Conservation (phyloP, 1,140 invertebrate species). For the Papilio xuthus region DNA sequence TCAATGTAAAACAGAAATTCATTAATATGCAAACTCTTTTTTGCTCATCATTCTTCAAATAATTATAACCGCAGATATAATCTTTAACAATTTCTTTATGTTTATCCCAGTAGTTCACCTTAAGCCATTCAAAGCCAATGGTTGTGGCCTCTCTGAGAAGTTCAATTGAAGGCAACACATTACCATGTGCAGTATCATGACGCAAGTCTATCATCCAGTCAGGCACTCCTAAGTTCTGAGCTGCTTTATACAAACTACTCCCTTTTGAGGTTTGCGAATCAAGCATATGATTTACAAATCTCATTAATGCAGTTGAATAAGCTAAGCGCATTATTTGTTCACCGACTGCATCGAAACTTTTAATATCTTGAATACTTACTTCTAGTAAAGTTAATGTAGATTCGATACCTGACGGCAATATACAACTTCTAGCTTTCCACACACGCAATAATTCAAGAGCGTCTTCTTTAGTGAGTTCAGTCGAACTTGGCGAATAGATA, state of each 20-base stretch:
- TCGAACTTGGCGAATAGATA: constrained; percentile 80
- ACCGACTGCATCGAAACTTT: constrained; percentile 45
- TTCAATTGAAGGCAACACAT: constrained; percentile 82
- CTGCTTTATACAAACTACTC: constrained; percentile 82
- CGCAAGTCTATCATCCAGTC: constrained; percentile 86
- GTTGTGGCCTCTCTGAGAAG: constrained; percentile 81
- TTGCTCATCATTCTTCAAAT: constrained; percentile 46
- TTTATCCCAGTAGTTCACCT: constrained; percentile 80
- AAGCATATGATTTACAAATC: constrained; percentile 84
- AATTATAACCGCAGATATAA: constrained; percentile 51
- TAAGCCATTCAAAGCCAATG: constrained; percentile 83
- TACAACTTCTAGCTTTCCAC: constrained; percentile 85
- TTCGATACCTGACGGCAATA: constrained; percentile 85
- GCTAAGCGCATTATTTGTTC: constrained; percentile 82
- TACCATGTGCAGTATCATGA: constrained; percentile 85
- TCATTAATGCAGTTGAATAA: constrained; percentile 84
- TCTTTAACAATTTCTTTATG: constrained; percentile 64
- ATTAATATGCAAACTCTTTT: constrained; percentile 60
- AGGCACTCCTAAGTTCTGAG: constrained; percentile 83
- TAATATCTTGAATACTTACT: constrained; percentile 75
- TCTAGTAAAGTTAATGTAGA: constrained; percentile 85
- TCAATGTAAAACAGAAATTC: constrained; percentile 68
- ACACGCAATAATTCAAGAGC: constrained; percentile 81
- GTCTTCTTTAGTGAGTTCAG: constrained; percentile 57
- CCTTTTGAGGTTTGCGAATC: constrained; percentile 80